These are phyloP conservation scores for Protomyctophum bolini DNA, from an alignment of 2,113 vertebrate species.

Conservation along the genomic window DNA sequence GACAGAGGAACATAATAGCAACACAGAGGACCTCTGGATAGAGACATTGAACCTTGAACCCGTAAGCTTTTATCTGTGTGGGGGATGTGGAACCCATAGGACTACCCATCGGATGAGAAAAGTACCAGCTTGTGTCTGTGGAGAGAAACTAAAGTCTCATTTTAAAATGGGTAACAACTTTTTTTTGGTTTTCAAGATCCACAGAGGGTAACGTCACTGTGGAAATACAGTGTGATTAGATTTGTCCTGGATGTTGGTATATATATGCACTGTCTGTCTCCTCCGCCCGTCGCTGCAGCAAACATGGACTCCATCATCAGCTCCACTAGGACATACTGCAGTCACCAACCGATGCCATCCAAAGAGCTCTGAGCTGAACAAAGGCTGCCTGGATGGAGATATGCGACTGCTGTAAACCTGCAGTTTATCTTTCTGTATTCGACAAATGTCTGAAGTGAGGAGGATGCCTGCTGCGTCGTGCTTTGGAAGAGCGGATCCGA, in stretches of 20 bases:
- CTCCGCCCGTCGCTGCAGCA: not conserved
- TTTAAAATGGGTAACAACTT: constrained; percentile 1
- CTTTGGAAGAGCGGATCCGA: constrained; percentile 26
- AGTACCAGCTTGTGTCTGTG: constrained; percentile 4
- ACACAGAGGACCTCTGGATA: constrained; percentile 15
- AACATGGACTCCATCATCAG: not conserved
- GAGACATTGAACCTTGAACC: constrained; percentile 28
- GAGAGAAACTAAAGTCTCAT: constrained; percentile 1
- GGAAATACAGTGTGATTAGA: not conserved
- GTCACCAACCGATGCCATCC: too few species aligned
- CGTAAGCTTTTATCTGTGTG: not conserved
- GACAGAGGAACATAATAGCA: not conserved
- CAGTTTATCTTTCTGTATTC: too few species aligned
- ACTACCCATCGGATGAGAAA: constrained; percentile 17
- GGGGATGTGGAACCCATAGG: constrained; percentile 24
- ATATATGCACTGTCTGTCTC: not conserved
- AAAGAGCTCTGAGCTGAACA: too few species aligned
- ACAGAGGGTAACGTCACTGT: not conserved
- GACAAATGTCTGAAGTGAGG: constrained; percentile 28
- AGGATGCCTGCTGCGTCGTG: constrained; percentile 43
- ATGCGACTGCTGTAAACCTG: too few species aligned
- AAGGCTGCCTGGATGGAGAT: too few species aligned
- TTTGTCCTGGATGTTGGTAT: constrained; percentile 3
- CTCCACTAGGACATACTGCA: not conserved
- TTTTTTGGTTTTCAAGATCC: not conserved